Evolutionary conservation across 2,888 invertebrate species (phyloP).

Genomic region (Norana najaformis): DNA sequence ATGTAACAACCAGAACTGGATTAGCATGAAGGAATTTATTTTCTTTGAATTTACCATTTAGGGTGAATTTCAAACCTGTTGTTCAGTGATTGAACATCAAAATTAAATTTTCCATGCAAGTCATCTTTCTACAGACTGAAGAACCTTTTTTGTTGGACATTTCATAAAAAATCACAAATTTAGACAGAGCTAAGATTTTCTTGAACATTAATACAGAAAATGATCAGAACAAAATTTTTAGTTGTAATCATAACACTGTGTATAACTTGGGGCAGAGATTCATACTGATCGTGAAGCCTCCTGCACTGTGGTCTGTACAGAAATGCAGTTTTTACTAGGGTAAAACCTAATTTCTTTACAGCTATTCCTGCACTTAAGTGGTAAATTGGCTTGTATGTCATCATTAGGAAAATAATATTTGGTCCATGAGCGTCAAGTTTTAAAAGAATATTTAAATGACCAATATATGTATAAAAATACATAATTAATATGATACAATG

Average conservation of each 20-base stretch:
- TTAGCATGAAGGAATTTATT: slow-evolving; percentile 2
- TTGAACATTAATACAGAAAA: neutral
- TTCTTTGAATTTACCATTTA: slow-evolving; percentile 13
- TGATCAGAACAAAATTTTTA: neutral
- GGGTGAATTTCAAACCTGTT: neutral
- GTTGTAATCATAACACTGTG: neutral
- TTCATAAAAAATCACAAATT: neutral
- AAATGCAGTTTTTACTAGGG: neutral
- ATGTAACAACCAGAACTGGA: neutral
- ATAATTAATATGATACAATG: too few species aligned
- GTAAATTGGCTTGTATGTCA: too few species aligned
- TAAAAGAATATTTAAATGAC: neutral
- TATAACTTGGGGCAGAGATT: neutral
- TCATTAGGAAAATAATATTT: neutral
- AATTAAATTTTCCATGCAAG: neutral
- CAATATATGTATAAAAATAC: neutral
- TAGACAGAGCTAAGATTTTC: neutral
- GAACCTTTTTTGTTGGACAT: neutral
- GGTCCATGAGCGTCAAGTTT: neutral
- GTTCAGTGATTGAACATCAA: neutral
- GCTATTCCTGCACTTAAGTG: too few species aligned
- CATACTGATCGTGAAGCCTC: neutral
- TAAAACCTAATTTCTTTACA: neutral
- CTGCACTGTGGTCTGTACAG: neutral
- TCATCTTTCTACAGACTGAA: neutral